A percentile compares a stretch with the other conserved stretches of the same genome.
phyloP scores from a whole-genome alignment of 2,888 invertebrate species.

The Griposia aprilina region DNA sequence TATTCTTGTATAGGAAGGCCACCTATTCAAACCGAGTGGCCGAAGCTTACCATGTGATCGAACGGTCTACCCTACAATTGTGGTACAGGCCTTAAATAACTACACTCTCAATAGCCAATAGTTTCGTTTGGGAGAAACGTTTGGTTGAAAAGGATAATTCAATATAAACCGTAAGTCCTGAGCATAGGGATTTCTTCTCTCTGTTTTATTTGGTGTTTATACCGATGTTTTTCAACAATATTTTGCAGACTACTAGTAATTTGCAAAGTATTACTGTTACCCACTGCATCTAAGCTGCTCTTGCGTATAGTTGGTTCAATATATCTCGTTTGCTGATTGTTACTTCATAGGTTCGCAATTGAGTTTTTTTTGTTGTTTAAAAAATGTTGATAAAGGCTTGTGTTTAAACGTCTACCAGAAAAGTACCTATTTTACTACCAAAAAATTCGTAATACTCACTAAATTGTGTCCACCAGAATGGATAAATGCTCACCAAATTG shows the following conservation, averaged over 20 bases:
- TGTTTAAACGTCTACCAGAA: too few relatives aligned
- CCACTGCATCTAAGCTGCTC: background rate
- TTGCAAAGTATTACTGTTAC: background rate
- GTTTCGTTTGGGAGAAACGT: slow-evolving; percentile 8
- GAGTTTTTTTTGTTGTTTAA: too few relatives aligned
- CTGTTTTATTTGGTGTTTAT: slow-evolving; percentile 3
- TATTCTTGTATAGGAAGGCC: slow-evolving; percentile 62
- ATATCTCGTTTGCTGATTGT: background rate
- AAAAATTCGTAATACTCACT: too few relatives aligned
- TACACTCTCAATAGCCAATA: slow-evolving; percentile 40
- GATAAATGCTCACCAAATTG: too few relatives aligned
- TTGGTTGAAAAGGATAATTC: background rate
- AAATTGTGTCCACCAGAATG: too few relatives aligned
- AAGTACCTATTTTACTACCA: too few relatives aligned
- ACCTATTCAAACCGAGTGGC: slow-evolving; percentile 62
- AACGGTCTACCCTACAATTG: slow-evolving; percentile 55
- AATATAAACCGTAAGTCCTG: slow-evolving; percentile 2
- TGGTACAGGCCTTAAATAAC: slow-evolving; percentile 45
- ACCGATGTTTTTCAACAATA: background rate
- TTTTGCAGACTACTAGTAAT: background rate
- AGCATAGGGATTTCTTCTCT: background rate
- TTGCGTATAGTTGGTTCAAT: background rate
- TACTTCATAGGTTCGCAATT: background rate
- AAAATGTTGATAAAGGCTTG: too few relatives aligned
- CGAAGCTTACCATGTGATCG: slow-evolving; percentile 65